A percentile compares a stretch with the other conserved stretches of the same genome.
These are phyloP conservation scores for Brachylomia viminalis DNA, from an alignment of 2,888 invertebrate species.

Conservation along the genomic window DNA sequence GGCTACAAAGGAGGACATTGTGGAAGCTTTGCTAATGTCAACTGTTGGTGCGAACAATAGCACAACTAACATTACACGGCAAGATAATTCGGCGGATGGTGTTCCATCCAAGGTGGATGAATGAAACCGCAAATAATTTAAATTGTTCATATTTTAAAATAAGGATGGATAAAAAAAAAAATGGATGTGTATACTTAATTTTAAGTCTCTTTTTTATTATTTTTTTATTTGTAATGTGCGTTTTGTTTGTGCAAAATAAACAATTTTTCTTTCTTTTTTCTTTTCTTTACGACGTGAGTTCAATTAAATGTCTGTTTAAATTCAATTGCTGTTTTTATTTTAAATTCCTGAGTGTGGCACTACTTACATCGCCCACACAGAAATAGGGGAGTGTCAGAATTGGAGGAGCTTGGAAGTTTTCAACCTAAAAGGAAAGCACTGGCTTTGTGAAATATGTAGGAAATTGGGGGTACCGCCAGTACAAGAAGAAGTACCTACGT, in stretches of 20 bases:
- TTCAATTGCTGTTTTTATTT: not conserved
- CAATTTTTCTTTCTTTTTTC: no score
- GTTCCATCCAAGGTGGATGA: not conserved
- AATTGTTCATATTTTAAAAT: not conserved
- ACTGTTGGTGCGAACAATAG: constrained; percentile 52
- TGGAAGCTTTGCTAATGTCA: constrained; percentile 64
- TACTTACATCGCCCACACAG: no score
- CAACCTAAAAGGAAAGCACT: no score
- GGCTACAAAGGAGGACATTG: constrained; percentile 68
- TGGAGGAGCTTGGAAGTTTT: no score
- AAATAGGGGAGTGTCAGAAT: not conserved
- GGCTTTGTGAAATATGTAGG: no score
- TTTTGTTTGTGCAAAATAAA: not conserved
- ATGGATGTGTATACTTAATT: no score
- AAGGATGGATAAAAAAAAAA: no score
- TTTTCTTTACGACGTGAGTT: not conserved
- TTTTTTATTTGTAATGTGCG: not conserved
- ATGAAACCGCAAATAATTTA: not conserved
- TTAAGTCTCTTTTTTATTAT: no score
- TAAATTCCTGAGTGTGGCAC: no score
- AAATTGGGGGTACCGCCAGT: no score
- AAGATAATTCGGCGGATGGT: not conserved
- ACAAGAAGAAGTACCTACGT: no score
- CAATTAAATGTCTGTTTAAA: constrained; percentile 14
- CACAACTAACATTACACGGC: not conserved